phyloP scores from a whole-genome alignment of 1,140 invertebrate species.

The Colletes gigas region DNA sequence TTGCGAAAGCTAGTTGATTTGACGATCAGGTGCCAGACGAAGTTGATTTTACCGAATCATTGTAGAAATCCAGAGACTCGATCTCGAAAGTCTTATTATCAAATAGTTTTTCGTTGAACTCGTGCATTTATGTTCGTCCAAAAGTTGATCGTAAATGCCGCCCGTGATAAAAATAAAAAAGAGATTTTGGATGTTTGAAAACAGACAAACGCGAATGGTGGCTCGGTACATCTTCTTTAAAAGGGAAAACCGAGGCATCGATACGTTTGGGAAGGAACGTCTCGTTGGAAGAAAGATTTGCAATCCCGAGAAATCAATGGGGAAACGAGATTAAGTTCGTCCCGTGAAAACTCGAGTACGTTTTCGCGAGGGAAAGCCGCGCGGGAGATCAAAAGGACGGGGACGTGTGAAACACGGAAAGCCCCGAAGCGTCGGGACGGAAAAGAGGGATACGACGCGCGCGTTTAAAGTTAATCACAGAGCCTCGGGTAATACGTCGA shows the following conservation, averaged over 20 bases:
- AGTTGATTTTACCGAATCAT: no score
- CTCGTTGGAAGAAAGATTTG: neutral
- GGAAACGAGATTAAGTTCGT: neutral
- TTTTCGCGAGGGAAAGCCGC: neutral
- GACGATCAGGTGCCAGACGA: neutral
- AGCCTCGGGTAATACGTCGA: neutral
- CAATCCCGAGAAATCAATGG: neutral
- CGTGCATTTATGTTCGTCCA: no score
- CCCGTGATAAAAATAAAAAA: no score
- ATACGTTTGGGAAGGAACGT: neutral
- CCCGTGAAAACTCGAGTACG: neutral
- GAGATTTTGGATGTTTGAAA: no score
- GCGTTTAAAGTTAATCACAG: neutral
- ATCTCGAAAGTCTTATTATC: no score
- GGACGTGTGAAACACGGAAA: neutral
- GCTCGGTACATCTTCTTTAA: neutral
- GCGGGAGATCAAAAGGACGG: constrained; percentile 2
- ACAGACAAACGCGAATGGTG: neutral
- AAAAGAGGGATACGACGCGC: neutral
- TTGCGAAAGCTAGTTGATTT: neutral
- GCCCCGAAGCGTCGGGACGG: neutral
- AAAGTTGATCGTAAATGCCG: no score
- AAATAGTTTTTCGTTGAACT: no score
- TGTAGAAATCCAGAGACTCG: no score
- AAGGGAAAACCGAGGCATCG: neutral